Base-by-base conservation (phyloP, 1,140 invertebrate species). In the Fopius arisanus region DNA sequence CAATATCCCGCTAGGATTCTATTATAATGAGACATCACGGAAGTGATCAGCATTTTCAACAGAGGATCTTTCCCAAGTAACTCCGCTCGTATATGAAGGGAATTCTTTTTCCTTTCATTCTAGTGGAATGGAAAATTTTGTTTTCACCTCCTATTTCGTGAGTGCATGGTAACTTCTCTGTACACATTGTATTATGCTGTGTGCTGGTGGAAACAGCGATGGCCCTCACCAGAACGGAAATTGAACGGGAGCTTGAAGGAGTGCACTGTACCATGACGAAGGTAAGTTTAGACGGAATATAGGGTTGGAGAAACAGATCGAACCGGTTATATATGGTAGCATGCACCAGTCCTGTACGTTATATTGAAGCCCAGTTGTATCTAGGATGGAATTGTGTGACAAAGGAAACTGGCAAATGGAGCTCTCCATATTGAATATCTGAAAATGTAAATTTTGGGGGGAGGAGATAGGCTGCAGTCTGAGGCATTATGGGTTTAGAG, bases 231-330 rank as follows among this genome's bases (percentile, higher is more conserved):
- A 43, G n/a, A 72, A 67, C 75, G 75, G 77, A 78, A 78, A 78
- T 77, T 78, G 77, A 78, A 78, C 63, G 43, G 54, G 43, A 48
- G 43, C 67, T 33, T 54, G 62, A 59, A 69, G 29, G 63, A 70
- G 59, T 37, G 6, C 21, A 43, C 33, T 28, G n/a, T 26, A 7
- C 43, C 16, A 48, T 37, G 33, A 41, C 33, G 66, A 67, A 41
- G 40, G 66, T 41, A 68, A 21, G 33, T 23, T 68, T 41, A 14
- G 31, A 40, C 10, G 21, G 48, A 28, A 67, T 21, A 67, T 26
- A 41, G 40, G 33, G 66, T 21, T 33, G 33, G n/a, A 31, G 10
- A 70, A 62, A 54, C 7, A 54, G 19, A 59, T 28, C 23, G 37
- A 65, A 43, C 31, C 7, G 21, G 14, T 21, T 62, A 62, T n/a